Percentiles rank a stretch among this genome's conserved stretches.
Conservation (phyloP, 2,113 vertebrate genomes). For the Pyxicephalus adspersus region DNA sequence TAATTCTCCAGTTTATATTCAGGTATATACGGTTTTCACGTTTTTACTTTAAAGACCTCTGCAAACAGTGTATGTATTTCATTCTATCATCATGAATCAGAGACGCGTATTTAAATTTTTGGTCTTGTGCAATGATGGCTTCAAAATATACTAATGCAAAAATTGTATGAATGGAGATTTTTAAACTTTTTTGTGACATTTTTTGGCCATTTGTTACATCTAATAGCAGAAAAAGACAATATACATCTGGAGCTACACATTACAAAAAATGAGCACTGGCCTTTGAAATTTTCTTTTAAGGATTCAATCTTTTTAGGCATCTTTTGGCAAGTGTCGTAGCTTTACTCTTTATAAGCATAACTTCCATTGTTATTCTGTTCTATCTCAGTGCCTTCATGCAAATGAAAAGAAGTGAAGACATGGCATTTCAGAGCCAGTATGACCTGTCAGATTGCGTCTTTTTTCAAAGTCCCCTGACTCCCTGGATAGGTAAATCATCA, state of each 20-base stretch:
- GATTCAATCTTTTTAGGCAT: constrained; percentile 31
- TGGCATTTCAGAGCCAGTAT: constrained; percentile 44
- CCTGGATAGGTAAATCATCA: constrained; percentile 47
- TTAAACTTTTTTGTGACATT: too few relatives aligned
- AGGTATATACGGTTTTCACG: too few relatives aligned
- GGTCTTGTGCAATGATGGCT: too few relatives aligned
- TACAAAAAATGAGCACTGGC: constrained; percentile 42
- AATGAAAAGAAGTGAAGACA: constrained; percentile 53
- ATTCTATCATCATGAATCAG: neutral
- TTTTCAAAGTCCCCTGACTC: constrained; percentile 45
- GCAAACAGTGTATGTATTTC: too few relatives aligned
- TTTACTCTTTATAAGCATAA: constrained; percentile 39
- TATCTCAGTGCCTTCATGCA: constrained; percentile 38
- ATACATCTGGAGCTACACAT: constrained; percentile 36
- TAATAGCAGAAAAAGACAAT: constrained; percentile 29
- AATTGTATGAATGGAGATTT: neutral
- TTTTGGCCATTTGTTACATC: constrained; percentile 48
- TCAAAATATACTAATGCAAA: neutral
- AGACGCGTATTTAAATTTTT: too few relatives aligned
- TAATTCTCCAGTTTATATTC: too few relatives aligned
- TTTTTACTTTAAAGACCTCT: too few relatives aligned
- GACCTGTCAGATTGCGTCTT: constrained; percentile 48
- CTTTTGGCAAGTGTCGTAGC: constrained; percentile 36
- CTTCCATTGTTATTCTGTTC: constrained; percentile 40
- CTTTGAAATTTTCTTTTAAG: constrained; percentile 50